Percentiles rank a stretch among this genome's conserved stretches.
Conservation (phyloP, 2,888 invertebrate genomes). For the Chironomus tentans region DNA sequence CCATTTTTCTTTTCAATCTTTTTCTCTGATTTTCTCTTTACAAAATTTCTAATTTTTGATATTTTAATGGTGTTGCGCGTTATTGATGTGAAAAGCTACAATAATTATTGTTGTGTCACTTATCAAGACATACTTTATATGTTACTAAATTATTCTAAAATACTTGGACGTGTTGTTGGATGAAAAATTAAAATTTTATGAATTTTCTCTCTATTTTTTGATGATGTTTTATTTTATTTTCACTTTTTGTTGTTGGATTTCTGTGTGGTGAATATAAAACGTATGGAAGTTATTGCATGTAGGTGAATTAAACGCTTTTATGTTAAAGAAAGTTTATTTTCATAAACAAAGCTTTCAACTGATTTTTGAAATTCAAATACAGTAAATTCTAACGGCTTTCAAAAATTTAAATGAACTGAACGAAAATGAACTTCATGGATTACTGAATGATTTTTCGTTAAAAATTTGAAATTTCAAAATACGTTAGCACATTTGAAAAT, state of each 20-base stretch:
- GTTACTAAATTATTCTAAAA: neutral
- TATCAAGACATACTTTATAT: neutral
- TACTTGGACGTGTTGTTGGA: neutral
- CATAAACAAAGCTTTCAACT: neutral
- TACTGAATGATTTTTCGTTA: too few species aligned
- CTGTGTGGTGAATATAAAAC: neutral
- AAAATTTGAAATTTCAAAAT: too few species aligned
- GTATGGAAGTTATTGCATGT: neutral
- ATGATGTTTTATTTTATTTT: constrained; percentile 17
- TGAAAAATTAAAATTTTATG: neutral
- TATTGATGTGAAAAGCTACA: neutral
- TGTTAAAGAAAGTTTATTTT: too few species aligned
- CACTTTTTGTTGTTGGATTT: constrained; percentile 13
- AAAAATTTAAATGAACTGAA: too few species aligned
- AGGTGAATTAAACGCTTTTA: neutral
- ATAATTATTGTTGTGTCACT: neutral
- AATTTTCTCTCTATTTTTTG: constrained; percentile 13
- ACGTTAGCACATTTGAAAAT: too few species aligned
- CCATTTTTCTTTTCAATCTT: constrained; percentile 49
- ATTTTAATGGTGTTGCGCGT: neutral
- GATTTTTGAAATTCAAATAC: too few species aligned
- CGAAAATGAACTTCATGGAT: too few species aligned
- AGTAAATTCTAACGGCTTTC: too few species aligned
- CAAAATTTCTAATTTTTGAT: neutral
- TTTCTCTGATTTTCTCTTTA: neutral